These are phyloP conservation scores for Mus minutoides DNA, from an alignment of 2,797 vertebrate species.

Conservation along the genomic window DNA sequence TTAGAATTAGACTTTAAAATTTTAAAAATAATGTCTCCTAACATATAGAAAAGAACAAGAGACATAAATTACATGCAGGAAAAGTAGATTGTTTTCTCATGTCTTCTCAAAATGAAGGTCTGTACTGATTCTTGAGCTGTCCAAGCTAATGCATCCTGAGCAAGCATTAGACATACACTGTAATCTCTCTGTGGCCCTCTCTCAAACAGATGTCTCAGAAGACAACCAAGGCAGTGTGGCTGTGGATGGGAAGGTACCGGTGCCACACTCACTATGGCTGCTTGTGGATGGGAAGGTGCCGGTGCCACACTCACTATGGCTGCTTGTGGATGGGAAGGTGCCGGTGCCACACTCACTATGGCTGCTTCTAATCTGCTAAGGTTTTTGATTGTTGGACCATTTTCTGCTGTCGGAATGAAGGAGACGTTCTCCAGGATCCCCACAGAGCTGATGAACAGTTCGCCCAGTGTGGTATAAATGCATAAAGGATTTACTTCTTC, in stretches of 20 bases:
- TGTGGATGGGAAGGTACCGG: neutral
- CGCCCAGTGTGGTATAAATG: neutral
- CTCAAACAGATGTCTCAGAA: neutral
- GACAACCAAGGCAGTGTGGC: neutral
- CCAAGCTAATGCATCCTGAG: neutral
- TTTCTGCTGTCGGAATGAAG: neutral
- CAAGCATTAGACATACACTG: neutral
- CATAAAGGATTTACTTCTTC: slow-evolving; percentile 46
- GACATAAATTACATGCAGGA: neutral
- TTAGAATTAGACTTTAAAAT: slow-evolving; percentile 11
- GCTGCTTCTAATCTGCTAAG: neutral
- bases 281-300: too few relatives aligned
- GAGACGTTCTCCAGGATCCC: neutral
- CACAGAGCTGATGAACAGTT: neutral
- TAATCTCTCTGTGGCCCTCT: neutral
- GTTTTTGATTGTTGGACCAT: neutral
- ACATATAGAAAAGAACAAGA: neutral
- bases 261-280: too few relatives aligned
- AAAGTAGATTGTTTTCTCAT: neutral
- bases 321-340: neutral
- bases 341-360: neutral
- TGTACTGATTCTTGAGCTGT: neutral
- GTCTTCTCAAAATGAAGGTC: neutral
- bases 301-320: too few relatives aligned
- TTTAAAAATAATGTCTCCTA: neutral